phyloP scores from a whole-genome alignment of 2,888 invertebrate species.

The Heliconius ismenius region DNA sequence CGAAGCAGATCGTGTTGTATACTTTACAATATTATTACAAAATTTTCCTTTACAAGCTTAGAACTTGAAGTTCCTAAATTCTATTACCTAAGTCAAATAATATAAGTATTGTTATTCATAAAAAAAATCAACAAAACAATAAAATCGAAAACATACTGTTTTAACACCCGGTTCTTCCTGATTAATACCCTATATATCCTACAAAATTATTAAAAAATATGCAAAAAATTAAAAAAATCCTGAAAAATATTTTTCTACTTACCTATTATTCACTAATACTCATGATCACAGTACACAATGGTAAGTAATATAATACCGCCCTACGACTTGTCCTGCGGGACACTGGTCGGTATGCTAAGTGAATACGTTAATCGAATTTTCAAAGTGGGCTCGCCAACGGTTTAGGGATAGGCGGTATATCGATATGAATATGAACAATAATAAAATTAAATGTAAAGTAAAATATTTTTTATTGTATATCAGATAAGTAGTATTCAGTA shows the following conservation, averaged over 20 bases:
- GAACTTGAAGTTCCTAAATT: background rate
- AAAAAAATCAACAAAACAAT: background rate
- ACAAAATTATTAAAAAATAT: no score
- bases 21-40: no score
- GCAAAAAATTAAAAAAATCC: background rate
- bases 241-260: background rate
- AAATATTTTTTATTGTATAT: no score
- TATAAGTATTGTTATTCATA: background rate
- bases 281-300: conserved; percentile 33
- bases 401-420: conserved; percentile 46
- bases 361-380: conserved; percentile 78
- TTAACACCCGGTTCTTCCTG: background rate
- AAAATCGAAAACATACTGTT: background rate
- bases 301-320: conserved; percentile 45
- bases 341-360: conserved; percentile 70
- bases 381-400: conserved; percentile 64
- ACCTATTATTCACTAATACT: conserved; percentile 20
- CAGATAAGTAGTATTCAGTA: no score
- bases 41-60: no score
- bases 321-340: conserved; percentile 62
- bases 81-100: background rate
- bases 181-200: background rate
- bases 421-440: background rate
- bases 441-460: background rate
- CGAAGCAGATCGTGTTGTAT: no score